Evolutionary conservation across 2,113 vertebrate genomes (phyloP), one percentile per base, ranked within the genome.

Genomic region (Sinocyclocheilus rhinocerous): DNA sequence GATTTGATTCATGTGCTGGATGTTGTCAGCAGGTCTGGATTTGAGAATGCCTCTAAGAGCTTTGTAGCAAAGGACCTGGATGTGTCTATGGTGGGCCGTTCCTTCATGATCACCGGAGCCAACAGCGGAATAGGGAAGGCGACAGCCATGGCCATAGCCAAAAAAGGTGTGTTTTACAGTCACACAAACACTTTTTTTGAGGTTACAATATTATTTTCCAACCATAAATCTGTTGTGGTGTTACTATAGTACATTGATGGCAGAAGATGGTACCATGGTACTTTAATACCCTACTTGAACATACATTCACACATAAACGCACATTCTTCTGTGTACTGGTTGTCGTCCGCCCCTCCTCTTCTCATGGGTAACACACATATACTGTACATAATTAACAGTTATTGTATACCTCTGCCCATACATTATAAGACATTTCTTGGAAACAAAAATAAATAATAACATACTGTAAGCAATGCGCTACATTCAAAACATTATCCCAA

Each of bases 61-160:
- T 95, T 95, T 84, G 88, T 91, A 36, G 88, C 88, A 12, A 86
- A 92, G 67, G 92, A 94, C 48, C 57, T 94, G 88, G 90, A 93
- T 1, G 91, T 95, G 33, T 92, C 94, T 0, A 91, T 93, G 3
- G 93, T 92, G 61, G 94, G 94, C 57, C 89, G 91, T 57, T 93
- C 94, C 72, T 95, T 93, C 63, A 93, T 95, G 93, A 89, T 95
- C 88, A 95, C 94, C 0, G 95, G 95, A 76, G 93, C 94, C 83
- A 95, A 95, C 89, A 95, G 94, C 59, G 94, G 94, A 15, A 95
- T 95, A 26, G 95, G 95, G 76, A 94, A 85, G 90, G 93, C 91
- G 0, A 86, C 93, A 7, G 93, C 94, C 65, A 86, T 93, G 88
- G 91, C 92, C 50, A 92, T 95, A 85, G 95, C 95, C 81, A 94